Evolutionary conservation across 1,140 invertebrate genomes (phyloP).

Genomic region (Heliconius eleuchia): DNA sequence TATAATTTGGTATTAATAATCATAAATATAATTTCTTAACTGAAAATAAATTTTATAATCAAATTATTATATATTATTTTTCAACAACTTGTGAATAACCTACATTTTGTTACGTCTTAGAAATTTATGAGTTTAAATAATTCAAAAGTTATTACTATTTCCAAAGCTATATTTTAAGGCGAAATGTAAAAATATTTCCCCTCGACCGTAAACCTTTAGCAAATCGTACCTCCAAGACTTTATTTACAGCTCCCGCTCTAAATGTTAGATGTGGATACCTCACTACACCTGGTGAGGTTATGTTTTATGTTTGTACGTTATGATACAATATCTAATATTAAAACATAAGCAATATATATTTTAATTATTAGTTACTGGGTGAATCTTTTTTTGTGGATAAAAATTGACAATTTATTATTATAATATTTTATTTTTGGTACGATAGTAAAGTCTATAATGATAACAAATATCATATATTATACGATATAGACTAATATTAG

Average conservation of each 20-base stretch:
- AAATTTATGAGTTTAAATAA: background rate
- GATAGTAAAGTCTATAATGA: too few relatives aligned
- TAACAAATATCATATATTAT: too few relatives aligned
- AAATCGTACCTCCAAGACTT: background rate
- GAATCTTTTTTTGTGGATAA: too few relatives aligned
- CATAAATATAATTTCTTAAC: background rate
- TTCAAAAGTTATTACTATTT: background rate
- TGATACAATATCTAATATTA: background rate
- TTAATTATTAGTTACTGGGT: too few relatives aligned
- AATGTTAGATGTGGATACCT: slow-evolving; percentile 9
- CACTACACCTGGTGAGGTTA: background rate
- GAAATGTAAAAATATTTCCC: background rate
- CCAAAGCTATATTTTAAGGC: background rate
- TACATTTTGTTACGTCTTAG: background rate
- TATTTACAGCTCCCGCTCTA: slow-evolving; percentile 34
- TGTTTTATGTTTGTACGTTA: background rate
- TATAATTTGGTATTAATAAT: too few relatives aligned
- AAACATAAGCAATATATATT: background rate
- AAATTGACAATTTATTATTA: too few relatives aligned
- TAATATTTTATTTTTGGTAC: too few relatives aligned
- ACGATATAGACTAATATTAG: too few relatives aligned
- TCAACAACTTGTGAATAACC: background rate
- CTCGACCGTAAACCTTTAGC: background rate
- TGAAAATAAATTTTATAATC: background rate
- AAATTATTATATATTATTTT: background rate